These are phyloP conservation scores for Halictus quadricinctus DNA, from an alignment of 2,888 invertebrate species.

Conservation along the genomic window DNA sequence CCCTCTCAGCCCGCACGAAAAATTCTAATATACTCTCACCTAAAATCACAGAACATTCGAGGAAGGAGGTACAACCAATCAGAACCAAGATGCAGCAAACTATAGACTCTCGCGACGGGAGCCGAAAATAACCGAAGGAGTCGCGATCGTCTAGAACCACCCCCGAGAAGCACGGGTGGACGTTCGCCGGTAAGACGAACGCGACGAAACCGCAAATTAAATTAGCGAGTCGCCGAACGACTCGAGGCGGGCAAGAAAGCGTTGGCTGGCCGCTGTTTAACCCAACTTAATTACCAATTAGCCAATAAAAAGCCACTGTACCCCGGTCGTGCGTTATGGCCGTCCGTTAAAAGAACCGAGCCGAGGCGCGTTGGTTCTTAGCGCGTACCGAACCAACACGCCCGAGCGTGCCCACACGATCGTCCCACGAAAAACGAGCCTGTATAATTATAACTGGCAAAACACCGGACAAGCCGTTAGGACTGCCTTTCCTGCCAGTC, in stretches of 20 bases:
- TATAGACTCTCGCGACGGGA: neutral
- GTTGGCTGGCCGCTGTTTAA: conserved; percentile 80
- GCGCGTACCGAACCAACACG: conserved; percentile 45
- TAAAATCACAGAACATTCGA: too few relatives aligned
- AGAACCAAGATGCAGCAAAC: neutral
- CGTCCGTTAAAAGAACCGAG: conserved; percentile 60
- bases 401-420: conserved; percentile 68
- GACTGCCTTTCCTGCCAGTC: conserved; percentile 50
- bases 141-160: neutral
- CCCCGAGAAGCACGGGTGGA: conserved; percentile 12
- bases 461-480: conserved; percentile 76
- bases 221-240: conserved; percentile 79
- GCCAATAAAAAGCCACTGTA: conserved; percentile 78
- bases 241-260: conserved; percentile 78
- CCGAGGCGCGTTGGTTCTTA: conserved; percentile 7
- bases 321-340: conserved; percentile 72
- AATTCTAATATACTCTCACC: neutral
- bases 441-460: conserved; percentile 80
- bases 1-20: too few relatives aligned
- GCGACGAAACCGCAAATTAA: conserved; percentile 82
- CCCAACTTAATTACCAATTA: conserved; percentile 81
- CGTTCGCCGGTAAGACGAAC: conserved; percentile 65
- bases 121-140: neutral
- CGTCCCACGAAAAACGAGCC: conserved; percentile 75
- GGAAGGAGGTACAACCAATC: neutral